Evolutionary conservation across 2,888 invertebrate genomes (phyloP), one percentile per base, ranked within the genome.

Genomic region (Sphaerophoria rueppellii): DNA sequence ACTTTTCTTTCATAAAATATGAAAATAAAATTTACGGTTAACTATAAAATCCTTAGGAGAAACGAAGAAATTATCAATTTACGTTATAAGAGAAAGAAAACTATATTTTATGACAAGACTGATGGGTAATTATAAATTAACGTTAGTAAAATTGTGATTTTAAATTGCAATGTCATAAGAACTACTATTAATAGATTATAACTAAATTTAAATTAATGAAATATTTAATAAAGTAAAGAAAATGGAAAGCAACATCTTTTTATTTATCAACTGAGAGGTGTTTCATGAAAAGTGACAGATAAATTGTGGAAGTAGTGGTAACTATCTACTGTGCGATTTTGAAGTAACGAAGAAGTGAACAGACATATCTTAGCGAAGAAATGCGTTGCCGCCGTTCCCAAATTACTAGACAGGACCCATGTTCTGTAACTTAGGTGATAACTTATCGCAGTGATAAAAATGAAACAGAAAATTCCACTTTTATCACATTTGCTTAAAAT

Each of bases 61-160:
- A 75, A 79, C 14, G 40, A 4, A 54, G 9, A 40, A 85, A 73
- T 70, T 85, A 85, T 85, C 85, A 85, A 76, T 77, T 76, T 73
- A 76, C 81, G 85, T 85, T 85, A 34, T 81, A 85, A 63, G 34
- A 35, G 48, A 46, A 65, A 65, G 34, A 65, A 50, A 81, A 70
- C 81, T 77, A 81, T 34, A 12, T 58, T 76, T 81, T 85, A 85
- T 81, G 77, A 85, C 85, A 85, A 85, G 85, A 85, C 85, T 85
- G 85, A 85, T 85, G 72, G 81, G 81, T 85, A 85, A 85, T 81
- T 85, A 72, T 72, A 77, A 85, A 77, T 85, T 77, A 76, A 81
- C 72, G 81, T 85, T 77, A 72, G 73, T 52, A 65, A 37, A 11
- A 43, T 79, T 81, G 85, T 81, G 81, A 85, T 85, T 48, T 5